phyloP scores from a whole-genome alignment of 2,113 vertebrate species.

The Ascaphus truei region DNA sequence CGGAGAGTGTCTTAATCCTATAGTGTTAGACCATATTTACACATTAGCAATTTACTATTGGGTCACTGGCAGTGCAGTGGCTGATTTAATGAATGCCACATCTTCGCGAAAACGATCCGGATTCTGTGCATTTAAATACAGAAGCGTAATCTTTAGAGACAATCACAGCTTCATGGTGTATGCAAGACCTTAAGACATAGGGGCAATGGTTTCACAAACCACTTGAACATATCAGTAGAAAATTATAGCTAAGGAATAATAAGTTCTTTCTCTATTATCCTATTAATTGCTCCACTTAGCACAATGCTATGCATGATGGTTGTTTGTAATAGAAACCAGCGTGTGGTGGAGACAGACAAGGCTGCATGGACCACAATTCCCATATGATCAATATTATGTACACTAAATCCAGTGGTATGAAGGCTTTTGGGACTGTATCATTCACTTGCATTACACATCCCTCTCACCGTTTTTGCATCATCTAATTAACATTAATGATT shows the following conservation, averaged over 20 bases:
- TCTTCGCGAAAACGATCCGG: no score
- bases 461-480: background rate
- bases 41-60: no score
- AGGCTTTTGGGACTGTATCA: background rate
- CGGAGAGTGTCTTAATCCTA: no score
- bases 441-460: background rate
- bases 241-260: conserved; percentile 26
- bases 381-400: conserved; percentile 28
- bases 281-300: conserved; percentile 37
- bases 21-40: no score
- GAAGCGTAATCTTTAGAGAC: no score
- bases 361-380: conserved; percentile 19
- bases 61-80: no score
- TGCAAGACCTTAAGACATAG: background rate
- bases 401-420: background rate
- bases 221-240: background rate
- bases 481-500: no score
- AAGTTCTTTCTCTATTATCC: conserved; percentile 23
- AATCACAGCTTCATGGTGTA: background rate
- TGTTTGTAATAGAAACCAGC: conserved; percentile 29
- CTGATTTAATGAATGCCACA: no score
- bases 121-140: no score
- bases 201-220: background rate
- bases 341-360: conserved; percentile 13
- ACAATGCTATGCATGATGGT: conserved; percentile 24